Percentiles rank a stretch among this genome's conserved stretches.
Evolutionary conservation across 2,888 invertebrate species (phyloP).

Genomic region (Melinaea marsaeus): DNA sequence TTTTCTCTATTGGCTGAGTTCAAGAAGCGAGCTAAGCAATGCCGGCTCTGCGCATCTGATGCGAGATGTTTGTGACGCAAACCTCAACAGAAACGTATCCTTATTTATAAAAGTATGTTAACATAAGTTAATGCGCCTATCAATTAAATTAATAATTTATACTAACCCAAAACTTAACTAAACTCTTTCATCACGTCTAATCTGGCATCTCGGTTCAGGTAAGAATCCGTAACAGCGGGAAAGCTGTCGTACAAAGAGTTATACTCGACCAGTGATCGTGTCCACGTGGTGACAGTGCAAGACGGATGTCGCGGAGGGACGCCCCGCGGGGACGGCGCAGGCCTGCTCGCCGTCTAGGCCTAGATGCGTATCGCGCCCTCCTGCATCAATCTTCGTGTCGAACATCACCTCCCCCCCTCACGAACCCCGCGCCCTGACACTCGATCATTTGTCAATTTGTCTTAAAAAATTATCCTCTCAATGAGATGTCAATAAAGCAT

Average conservation of each 20-base stretch:
- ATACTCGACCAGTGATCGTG: slow-evolving; percentile 14
- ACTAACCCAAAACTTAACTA: not conserved
- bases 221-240: slow-evolving; percentile 14
- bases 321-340: slow-evolving; percentile 41
- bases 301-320: slow-evolving; percentile 47
- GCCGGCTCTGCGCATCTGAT: too few relatives aligned
- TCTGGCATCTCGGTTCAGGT: not conserved
- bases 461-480: slow-evolving; percentile 35
- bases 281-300: slow-evolving; percentile 58
- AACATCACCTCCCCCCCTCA: slow-evolving; percentile 18
- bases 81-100: too few relatives aligned
- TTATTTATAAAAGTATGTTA: too few relatives aligned
- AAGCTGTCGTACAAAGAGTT: slow-evolving; percentile 14
- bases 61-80: too few relatives aligned
- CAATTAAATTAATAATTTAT: too few relatives aligned
- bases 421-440: slow-evolving; percentile 28
- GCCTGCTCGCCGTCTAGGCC: slow-evolving; percentile 35
- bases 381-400: slow-evolving; percentile 58
- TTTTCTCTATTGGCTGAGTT: too few relatives aligned
- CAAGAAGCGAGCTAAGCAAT: too few relatives aligned
- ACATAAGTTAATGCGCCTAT: too few relatives aligned
- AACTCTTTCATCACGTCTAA: slow-evolving; percentile 2
- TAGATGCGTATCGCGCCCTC: slow-evolving; percentile 54
- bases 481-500: slow-evolving; percentile 29
- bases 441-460: slow-evolving; percentile 40